phyloP scores from a whole-genome alignment of 2,797 vertebrate species.

The Craterocephalus amniculus region DNA sequence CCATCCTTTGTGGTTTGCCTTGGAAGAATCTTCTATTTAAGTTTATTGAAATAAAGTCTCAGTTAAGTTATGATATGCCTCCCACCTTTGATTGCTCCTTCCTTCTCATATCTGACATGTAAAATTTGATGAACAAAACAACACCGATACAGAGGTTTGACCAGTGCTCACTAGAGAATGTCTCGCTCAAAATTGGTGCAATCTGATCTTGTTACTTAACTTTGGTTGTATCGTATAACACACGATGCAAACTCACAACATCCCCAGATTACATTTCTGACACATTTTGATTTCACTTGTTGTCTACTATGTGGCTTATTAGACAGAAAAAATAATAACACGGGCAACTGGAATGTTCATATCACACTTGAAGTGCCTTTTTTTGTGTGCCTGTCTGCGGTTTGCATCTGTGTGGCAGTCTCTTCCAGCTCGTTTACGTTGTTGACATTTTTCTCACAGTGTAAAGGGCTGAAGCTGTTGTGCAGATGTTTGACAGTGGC shows the following conservation, averaged over 20 bases:
- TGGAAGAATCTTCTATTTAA: no score
- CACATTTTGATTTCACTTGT: constrained; percentile 39
- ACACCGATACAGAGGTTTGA: background rate
- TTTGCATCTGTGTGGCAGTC: constrained; percentile 3
- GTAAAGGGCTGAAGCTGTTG: constrained; percentile 41
- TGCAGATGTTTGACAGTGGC: constrained; percentile 17
- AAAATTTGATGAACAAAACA: constrained; percentile 11
- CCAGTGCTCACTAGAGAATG: background rate
- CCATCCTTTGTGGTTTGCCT: no score
- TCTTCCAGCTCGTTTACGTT: constrained; percentile 2
- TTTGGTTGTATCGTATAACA: constrained; percentile 15
- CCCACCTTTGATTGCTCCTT: no score
- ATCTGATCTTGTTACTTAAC: constrained; percentile 27
- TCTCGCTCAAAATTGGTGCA: constrained; percentile 28
- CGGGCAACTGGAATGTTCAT: background rate
- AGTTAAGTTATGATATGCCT: no score
- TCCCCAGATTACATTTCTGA: constrained; percentile 34
- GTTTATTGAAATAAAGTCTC: no score
- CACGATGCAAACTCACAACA: constrained; percentile 18
- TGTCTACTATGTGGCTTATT: constrained; percentile 45
- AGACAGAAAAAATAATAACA: constrained; percentile 26
- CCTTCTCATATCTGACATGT: constrained; percentile 12
- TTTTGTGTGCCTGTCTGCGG: background rate
- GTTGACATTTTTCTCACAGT: constrained; percentile 24
- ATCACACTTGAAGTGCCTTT: constrained; percentile 14